Base-by-base conservation (phyloP, 1,140 invertebrate species). In the Anastatus disparis region DNA sequence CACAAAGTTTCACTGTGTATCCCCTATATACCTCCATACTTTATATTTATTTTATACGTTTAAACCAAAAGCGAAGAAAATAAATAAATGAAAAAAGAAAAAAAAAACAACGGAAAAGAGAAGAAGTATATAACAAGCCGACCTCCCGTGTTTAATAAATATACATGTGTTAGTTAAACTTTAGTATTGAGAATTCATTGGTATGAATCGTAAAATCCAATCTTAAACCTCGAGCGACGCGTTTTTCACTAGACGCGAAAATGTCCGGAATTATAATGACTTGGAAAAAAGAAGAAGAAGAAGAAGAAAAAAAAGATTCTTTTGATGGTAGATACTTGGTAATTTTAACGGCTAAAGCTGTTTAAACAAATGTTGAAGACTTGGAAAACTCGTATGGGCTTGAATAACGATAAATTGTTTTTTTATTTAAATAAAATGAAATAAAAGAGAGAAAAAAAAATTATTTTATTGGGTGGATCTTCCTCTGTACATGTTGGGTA, bases 21-120 rank as follows among this genome's bases (percentile, higher is more conserved):
- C 35, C 9, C n/a, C 4, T 35, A 35, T 35, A 35, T 35, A 35
- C 31, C 4, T 35, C 10, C n/a, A n/a, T n/a, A n/a, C 35, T 56
- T 56, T 31, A 56, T 35, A 56, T 31, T 56, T 56, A 31, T 35
- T 56, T 31, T 56, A 56, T n/a, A n/a, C n/a, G n/a, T n/a, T n/a
- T n/a, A n/a, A n/a, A n/a, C n/a, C n/a, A n/a, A n/a, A n/a, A n/a
- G n/a, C n/a, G n/a, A n/a, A n/a, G n/a, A n/a, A n/a, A n/a, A n/a
- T n/a, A n/a, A n/a, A n/a, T n/a, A n/a, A n/a, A n/a, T n/a, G n/a
- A n/a, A n/a, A n/a, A n/a, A n/a, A n/a, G n/a, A n/a, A n/a, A n/a
- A n/a, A n/a, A n/a, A n/a, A n/a, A n/a, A n/a, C n/a, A n/a, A n/a
- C n/a, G n/a, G n/a, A n/a, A n/a, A n/a, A n/a, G n/a, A n/a, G n/a